Evolutionary conservation across 2,113 vertebrate genomes (phyloP).

Genomic region (Fulmarus glacialis): DNA sequence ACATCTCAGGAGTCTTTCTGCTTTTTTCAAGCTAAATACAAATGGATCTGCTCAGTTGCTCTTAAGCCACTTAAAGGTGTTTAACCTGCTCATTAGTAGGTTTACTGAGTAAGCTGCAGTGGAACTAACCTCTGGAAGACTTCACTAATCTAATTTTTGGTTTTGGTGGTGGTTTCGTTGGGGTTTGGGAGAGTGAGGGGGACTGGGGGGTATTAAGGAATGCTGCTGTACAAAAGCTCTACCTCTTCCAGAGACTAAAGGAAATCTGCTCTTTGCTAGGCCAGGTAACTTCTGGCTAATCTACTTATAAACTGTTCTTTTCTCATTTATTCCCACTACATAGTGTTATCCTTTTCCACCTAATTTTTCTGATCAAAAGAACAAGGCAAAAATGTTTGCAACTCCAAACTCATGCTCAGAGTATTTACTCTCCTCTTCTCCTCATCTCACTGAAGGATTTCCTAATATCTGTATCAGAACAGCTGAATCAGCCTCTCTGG

Average conservation of each 20-base stretch:
- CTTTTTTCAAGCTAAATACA: neutral
- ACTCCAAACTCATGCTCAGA: neutral
- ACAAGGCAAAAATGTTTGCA: neutral
- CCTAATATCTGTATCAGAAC: neutral
- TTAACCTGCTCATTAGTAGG: neutral
- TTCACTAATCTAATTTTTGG: neutral
- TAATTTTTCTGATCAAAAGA: neutral
- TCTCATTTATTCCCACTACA: neutral
- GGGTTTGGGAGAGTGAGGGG: neutral
- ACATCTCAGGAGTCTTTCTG: neutral
- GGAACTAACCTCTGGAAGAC: neutral
- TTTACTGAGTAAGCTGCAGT: neutral
- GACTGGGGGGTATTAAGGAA: fast-evolving
- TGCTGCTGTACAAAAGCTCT: neutral
- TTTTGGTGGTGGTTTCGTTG: neutral
- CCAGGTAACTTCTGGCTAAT: neutral
- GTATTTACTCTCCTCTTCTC: neutral
- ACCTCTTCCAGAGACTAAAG: neutral
- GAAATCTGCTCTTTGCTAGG: neutral
- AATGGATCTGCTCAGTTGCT: neutral
- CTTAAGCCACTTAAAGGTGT: neutral
- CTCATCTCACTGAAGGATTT: neutral
- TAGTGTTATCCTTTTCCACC: neutral
- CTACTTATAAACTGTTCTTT: neutral
- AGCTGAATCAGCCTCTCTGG: neutral